A percentile compares a stretch with the other conserved stretches of the same genome.
Evolutionary conservation across 2,113 vertebrate genomes (phyloP).

Genomic region (Dromiciops gliroides): DNA sequence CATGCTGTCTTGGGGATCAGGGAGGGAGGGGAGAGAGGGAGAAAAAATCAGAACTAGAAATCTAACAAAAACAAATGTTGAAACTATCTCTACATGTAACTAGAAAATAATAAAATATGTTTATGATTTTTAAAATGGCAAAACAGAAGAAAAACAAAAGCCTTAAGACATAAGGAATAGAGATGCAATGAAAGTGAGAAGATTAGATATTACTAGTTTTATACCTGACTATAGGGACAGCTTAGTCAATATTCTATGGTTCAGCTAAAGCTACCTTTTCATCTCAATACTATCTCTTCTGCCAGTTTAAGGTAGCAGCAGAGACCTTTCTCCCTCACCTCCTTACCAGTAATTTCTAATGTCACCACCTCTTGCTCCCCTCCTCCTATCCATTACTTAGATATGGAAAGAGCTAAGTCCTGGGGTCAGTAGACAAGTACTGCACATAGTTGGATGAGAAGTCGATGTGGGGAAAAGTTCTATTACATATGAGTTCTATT

Average conservation of each 20-base stretch:
- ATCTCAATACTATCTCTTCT: not conserved
- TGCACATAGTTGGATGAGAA: not conserved
- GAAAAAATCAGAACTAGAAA: too few relatives aligned
- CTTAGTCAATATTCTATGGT: not conserved
- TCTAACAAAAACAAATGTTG: too few relatives aligned
- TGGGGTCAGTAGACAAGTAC: not conserved
- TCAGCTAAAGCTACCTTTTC: not conserved
- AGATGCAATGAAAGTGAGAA: not conserved
- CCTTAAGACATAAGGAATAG: not conserved
- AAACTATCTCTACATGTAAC: too few relatives aligned
- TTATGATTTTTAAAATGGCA: too few relatives aligned
- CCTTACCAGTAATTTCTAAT: not conserved
- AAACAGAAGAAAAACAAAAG: not conserved
- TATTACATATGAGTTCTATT: not conserved
- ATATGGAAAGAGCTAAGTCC: not conserved
- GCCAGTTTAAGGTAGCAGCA: not conserved
- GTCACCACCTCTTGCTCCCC: not conserved
- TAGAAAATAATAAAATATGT: too few relatives aligned
- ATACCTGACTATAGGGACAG: not conserved
- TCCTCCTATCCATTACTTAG: not conserved
- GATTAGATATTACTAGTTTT: not conserved
- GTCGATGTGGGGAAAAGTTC: not conserved
- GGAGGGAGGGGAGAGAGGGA: too few relatives aligned
- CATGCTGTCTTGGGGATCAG: too few relatives aligned
- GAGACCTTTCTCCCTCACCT: not conserved